Percentiles rank a stretch among this genome's conserved stretches.
Conservation (phyloP, 1,140 invertebrate species). For the Andrena cerasifolii region DNA sequence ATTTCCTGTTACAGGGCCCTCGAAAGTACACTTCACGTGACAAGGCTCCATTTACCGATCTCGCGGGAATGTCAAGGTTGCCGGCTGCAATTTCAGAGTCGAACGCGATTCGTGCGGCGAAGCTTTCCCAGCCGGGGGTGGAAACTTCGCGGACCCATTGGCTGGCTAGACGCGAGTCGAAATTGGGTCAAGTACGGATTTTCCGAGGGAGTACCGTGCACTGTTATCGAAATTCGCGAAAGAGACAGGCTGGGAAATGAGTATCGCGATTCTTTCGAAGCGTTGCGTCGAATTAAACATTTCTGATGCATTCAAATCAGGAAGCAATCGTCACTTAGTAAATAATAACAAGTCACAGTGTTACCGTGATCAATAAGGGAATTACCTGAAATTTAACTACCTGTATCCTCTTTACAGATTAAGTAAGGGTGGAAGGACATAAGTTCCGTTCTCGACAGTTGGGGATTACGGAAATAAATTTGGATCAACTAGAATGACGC, state of each 20-base stretch:
- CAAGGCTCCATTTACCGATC: constrained; percentile 44
- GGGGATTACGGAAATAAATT: too few species aligned
- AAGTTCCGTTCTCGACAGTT: too few species aligned
- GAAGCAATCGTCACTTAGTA: too few species aligned
- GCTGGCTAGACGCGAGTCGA: background rate
- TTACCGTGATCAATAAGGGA: too few species aligned
- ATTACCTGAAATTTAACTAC: too few species aligned
- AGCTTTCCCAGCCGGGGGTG: constrained; percentile 11
- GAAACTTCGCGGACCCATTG: constrained; percentile 14
- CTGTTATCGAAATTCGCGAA: background rate
- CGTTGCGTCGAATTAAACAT: too few species aligned
- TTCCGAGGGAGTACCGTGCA: constrained; percentile 1
- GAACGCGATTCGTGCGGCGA: constrained; percentile 44
- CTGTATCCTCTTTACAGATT: too few species aligned
- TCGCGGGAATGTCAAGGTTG: constrained; percentile 56
- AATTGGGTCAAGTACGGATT: constrained; percentile 38
- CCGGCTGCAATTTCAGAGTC: constrained; percentile 42
- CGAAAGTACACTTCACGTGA: constrained; percentile 39
- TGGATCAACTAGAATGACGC: too few species aligned
- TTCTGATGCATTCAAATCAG: too few species aligned
- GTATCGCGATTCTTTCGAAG: background rate
- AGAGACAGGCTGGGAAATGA: background rate
- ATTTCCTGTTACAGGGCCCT: constrained; percentile 19
- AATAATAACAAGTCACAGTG: too few species aligned
- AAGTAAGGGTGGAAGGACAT: too few species aligned